A percentile compares a stretch with the other conserved stretches of the same genome.
These are phyloP conservation scores for Mionectes olivaceus DNA, from an alignment of 2,797 vertebrate species.

Conservation along the genomic window DNA sequence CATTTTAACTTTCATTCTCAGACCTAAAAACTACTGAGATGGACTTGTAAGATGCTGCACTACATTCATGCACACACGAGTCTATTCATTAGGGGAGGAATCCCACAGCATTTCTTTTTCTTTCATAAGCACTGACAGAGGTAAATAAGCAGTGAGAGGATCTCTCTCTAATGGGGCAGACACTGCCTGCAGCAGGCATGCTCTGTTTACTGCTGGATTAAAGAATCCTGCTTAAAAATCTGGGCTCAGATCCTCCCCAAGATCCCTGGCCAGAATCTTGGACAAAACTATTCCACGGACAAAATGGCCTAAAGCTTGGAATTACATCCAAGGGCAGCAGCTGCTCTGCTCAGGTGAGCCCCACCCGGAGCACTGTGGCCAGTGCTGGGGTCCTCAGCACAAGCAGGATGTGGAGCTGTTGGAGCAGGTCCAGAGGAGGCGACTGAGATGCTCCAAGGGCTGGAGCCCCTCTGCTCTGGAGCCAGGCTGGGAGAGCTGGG, in stretches of 20 bases:
- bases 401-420: neutral
- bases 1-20: slow-evolving; percentile 77
- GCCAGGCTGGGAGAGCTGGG: neutral
- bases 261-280: neutral
- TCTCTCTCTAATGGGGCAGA: neutral
- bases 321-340: neutral
- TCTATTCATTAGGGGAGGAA: slow-evolving; percentile 9
- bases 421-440: neutral
- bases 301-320: neutral
- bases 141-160: neutral
- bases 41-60: slow-evolving; percentile 56
- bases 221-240: neutral
- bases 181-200: neutral
- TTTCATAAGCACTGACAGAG: neutral
- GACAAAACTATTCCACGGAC: neutral
- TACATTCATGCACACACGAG: slow-evolving; percentile 10
- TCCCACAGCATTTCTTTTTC: neutral
- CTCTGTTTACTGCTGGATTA: neutral
- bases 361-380: neutral
- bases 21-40: slow-evolving; percentile 65
- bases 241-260: neutral
- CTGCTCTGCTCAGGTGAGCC: neutral
- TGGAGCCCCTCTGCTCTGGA: neutral
- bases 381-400: neutral
- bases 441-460: accelerated